A percentile compares a stretch with the other conserved stretches of the same genome.
phyloP scores from a whole-genome alignment of 2,113 vertebrate species.

The Thomomys bottae region DNA sequence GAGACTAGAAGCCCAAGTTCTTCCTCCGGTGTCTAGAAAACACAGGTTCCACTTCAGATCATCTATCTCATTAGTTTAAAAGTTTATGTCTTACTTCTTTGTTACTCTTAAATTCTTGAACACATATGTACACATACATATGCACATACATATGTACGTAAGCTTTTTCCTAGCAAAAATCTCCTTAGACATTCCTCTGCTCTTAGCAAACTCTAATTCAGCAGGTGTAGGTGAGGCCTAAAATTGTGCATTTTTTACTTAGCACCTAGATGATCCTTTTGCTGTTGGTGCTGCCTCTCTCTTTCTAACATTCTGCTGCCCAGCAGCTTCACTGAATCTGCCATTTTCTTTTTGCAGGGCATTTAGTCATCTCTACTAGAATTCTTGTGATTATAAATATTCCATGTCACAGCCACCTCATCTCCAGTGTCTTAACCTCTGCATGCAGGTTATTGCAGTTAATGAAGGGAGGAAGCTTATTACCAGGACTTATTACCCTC shows the following conservation, averaged over 20 bases:
- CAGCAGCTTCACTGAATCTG: background rate
- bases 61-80: constrained; percentile 30
- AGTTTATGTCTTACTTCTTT: constrained; percentile 22
- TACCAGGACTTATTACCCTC: too few relatives aligned
- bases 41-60: constrained; percentile 20
- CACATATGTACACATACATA: background rate
- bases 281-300: too few relatives aligned
- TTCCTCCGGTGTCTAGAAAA: background rate
- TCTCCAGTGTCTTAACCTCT: background rate
- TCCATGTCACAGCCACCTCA: background rate
- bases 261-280: background rate
- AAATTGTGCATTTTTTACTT: background rate
- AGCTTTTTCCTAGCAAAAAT: constrained; percentile 7
- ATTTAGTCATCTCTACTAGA: background rate
- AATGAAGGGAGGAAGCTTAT: background rate
- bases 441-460: background rate
- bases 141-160: too few relatives aligned
- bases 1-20: constrained; percentile 1
- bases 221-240: background rate
- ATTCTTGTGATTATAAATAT: background rate
- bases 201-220: background rate
- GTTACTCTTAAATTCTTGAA: background rate
- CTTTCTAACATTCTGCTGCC: background rate
- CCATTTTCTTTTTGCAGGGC: background rate
- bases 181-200: background rate